Base-by-base conservation (phyloP, 2,888 invertebrate species). In the Hirtodrosophila confusa region DNA sequence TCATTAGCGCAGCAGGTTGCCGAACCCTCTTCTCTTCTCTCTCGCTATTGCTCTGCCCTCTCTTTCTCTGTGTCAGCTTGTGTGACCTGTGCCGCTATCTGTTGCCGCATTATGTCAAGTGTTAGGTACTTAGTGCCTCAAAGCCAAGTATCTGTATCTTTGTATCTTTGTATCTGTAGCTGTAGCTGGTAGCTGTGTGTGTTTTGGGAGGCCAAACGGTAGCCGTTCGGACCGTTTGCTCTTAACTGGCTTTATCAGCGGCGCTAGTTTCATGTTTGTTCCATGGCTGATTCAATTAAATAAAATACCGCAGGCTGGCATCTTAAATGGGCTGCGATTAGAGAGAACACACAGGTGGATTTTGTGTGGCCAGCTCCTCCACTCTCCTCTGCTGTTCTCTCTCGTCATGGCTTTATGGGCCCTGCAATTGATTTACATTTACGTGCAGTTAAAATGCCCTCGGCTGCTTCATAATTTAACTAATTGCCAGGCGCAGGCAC, bases 41-140 rank as follows among this genome's bases (percentile, higher is more conserved):
- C 33, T 12, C 23, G 24, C 47, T 39, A 23, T 12, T 33, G 41
- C 36, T 51, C 24, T 36, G 17, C 39, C 9, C 17, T 50, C 23
- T 39, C n/a, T 39, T 9, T n/a, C n/a, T 31, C 6, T 51, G 27
- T 37, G 36, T 12, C 9, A 1, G 35, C 33, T 54, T 65, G 61
- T 74, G 77, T 74, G 83, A 83, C 87, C 79, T 71, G 80, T 48
- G 70, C 71, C 76, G 82, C 83, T 86, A 83, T 86, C 88, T 84
- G 61, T 29, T 41, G 75, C 70, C 73, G 73, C 78, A 86, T 82
- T 86, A 83, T 86, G 82, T 82, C 82, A 82, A 88, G 90, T 89
- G 88, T 89, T 82, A 89, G 88, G 82, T 89, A 89, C 88, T 89
- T 89, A 88, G 88, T 78, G 83, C 88, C 86, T 55, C 29, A 36